Percentiles rank a stretch among this genome's conserved stretches.
phyloP scores from a whole-genome alignment of 2,113 vertebrate genomes.

The Siphamia tubifer region DNA sequence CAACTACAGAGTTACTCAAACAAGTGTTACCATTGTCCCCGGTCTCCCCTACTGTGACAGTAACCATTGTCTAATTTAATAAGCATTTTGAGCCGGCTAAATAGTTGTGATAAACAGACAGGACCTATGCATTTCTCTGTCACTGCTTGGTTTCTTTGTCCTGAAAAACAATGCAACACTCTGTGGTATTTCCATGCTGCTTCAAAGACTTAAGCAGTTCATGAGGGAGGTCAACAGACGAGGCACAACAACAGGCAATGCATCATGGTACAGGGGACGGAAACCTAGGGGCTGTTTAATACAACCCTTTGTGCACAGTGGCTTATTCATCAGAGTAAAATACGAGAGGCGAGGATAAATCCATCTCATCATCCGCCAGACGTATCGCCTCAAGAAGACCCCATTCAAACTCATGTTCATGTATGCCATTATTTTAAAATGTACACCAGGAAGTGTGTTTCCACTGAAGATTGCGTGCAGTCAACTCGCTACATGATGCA shows the following conservation, averaged over 20 bases:
- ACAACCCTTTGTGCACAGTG: slow-evolving; percentile 45
- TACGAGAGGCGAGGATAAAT: slow-evolving; percentile 30
- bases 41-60: too few relatives aligned
- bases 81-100: slow-evolving; percentile 3
- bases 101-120: slow-evolving; percentile 17
- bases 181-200: slow-evolving; percentile 49
- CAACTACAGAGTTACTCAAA: too few relatives aligned
- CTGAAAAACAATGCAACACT: slow-evolving; percentile 45
- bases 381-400: slow-evolving; percentile 40
- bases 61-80: too few relatives aligned
- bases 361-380: slow-evolving; percentile 59
- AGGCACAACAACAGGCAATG: slow-evolving; percentile 58
- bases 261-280: slow-evolving; percentile 48
- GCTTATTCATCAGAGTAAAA: slow-evolving; percentile 54
- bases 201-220: slow-evolving; percentile 57
- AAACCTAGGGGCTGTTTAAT: slow-evolving; percentile 47
- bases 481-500: slow-evolving; percentile 17
- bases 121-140: slow-evolving; percentile 28
- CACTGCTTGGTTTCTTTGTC: slow-evolving; percentile 32
- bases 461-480: neutral
- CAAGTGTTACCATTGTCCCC: too few relatives aligned
- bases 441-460: slow-evolving; percentile 5
- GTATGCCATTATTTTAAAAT: slow-evolving; percentile 41
- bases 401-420: slow-evolving; percentile 39
- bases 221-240: slow-evolving; percentile 40